Evolutionary conservation across 2,888 invertebrate species (phyloP), one percentile per base, ranked within the genome.

Genomic region (Lacanobia wlatinum): DNA sequence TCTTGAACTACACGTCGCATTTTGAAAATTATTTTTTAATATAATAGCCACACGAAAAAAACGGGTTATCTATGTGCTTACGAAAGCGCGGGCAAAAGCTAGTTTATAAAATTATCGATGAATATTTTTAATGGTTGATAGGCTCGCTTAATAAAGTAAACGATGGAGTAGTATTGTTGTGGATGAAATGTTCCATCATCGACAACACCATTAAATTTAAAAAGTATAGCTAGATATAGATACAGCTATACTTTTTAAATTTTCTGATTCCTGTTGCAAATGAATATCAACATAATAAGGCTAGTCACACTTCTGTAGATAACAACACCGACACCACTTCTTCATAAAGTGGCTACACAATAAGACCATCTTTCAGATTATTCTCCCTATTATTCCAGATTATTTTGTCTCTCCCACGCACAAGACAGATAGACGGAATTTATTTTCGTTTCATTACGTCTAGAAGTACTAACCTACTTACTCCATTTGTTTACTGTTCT

Each of bases 391-490:
- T 61, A 56, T 75, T 56, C 10, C 38, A 52, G 38, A 61, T 58
- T 61, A 75, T 79, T 75, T 79, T n/a, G 21, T 63, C 46, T 28
- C 58, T 40, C 76, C 63, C 52, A 76, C 79, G 52, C 74, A 34
- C 55, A 21, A 63, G 58, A 59, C 46, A 50, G 34, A 78, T 43
- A 53, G 48, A 23, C 34, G 4, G 43, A 50, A 59, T 75, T 73
- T 73, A 59, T 80, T 80, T 75, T 50, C 28, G 50, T 74, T 61
- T 76, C 65, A 74, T 80, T 80, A 60, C 40, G 10, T 34, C 40
- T 50, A 38, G 61, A n/a, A 73, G 58, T 59, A 46, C 43, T 58
- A 58, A 78, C 59, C 52, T 61, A 66, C 40, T 56, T 76, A 28
- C 40, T 63, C n/a, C 21, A 60, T 72, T 64, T 73, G 56, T 82